phyloP scores from a whole-genome alignment of 1,140 invertebrate genomes.

The Penaeus vannamei region DNA sequence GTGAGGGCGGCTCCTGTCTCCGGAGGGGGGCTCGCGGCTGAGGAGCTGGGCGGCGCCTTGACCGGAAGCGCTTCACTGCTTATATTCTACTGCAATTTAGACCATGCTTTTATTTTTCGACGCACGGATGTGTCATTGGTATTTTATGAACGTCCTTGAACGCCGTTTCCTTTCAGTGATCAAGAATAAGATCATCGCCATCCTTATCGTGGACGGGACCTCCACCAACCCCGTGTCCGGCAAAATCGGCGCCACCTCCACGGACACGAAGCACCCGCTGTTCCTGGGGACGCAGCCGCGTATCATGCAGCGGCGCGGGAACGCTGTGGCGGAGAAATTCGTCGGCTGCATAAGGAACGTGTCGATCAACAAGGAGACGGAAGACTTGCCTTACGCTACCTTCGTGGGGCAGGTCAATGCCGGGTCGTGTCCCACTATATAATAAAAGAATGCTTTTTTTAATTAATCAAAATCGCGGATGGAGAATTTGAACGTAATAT shows the following conservation, averaged over 20 bases:
- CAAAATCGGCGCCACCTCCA: constrained; percentile 76
- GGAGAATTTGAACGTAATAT: no score
- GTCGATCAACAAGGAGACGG: constrained; percentile 41
- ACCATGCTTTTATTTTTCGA: no score
- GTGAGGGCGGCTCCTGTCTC: constrained; percentile 75
- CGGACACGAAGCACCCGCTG: constrained; percentile 87
- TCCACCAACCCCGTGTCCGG: constrained; percentile 80
- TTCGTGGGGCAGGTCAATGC: constrained; percentile 62
- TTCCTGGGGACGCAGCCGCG: constrained; percentile 89
- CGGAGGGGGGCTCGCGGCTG: constrained; percentile 77
- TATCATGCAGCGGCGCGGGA: constrained; percentile 74
- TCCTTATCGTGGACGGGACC: constrained; percentile 84
- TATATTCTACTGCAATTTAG: constrained; percentile 49
- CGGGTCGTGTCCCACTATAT: constrained; percentile 55
- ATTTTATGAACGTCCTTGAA: no score
- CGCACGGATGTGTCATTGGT: no score
- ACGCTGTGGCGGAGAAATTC: constrained; percentile 79
- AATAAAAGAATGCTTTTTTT: no score
- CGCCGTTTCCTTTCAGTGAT: constrained; percentile 77
- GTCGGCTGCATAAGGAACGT: constrained; percentile 79
- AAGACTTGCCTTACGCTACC: constrained; percentile 50
- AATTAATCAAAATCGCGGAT: no score
- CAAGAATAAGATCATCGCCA: constrained; percentile 88
- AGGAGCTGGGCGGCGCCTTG: constrained; percentile 18
- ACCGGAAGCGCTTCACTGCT: constrained; percentile 56